These are phyloP conservation scores for Whitmania pigra DNA, from an alignment of 1,140 invertebrate genomes.

Conservation along the genomic window DNA sequence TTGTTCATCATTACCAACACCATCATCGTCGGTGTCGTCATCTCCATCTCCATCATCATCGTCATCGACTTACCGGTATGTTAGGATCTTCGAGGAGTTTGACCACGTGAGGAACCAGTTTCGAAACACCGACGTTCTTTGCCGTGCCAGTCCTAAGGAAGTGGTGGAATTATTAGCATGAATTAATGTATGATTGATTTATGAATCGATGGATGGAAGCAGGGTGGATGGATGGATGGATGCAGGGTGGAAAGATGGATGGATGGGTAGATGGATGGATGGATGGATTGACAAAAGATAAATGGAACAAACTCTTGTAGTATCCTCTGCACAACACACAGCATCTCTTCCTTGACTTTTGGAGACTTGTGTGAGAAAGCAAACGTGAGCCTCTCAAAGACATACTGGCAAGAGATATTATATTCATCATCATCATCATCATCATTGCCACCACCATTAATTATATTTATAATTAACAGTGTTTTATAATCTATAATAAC, in stretches of 20 bases:
- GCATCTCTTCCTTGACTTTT: constrained; percentile 68
- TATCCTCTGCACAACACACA: constrained; percentile 62
- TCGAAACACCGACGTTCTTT: constrained; percentile 61
- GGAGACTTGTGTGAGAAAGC: constrained; percentile 72
- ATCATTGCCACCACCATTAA: no score
- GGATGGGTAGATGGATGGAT: no score
- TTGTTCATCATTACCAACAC: not conserved
- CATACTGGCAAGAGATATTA: constrained; percentile 42
- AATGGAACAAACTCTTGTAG: constrained; percentile 59
- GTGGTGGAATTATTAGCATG: no score
- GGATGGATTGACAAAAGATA: not conserved
- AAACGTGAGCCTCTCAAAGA: constrained; percentile 62
- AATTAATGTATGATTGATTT: no score
- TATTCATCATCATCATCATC: not conserved
- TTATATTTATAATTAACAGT: no score
- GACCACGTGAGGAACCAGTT: constrained; percentile 66
- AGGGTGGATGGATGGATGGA: no score
- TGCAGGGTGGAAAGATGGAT: no score
- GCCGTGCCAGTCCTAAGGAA: constrained; percentile 37
- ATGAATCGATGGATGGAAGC: no score
- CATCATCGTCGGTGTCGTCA: not conserved
- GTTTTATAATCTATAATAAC: no score
- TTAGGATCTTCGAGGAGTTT: constrained; percentile 78
- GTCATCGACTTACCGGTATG: constrained; percentile 50
- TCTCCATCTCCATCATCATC: not conserved